Conservation (phyloP, 2,113 vertebrate species). For the Chauna torquata region DNA sequence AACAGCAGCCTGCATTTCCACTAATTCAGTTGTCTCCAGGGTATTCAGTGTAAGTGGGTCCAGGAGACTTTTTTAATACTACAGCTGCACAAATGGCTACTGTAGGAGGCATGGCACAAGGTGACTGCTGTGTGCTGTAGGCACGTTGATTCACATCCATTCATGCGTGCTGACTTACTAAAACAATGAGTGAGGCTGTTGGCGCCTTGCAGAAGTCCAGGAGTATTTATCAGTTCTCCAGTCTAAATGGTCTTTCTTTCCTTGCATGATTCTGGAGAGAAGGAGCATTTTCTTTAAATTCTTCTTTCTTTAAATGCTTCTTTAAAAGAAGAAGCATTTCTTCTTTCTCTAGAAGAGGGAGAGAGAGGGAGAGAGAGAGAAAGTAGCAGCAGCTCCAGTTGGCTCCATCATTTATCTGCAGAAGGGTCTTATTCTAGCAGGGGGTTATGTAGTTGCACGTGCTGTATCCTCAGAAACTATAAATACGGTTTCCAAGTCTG, state of each 20-base stretch:
- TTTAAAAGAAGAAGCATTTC: too few species aligned
- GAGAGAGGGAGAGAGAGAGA: not conserved
- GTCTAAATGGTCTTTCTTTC: not conserved
- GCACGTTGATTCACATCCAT: not conserved
- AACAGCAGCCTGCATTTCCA: not conserved
- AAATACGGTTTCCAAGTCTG: not conserved
- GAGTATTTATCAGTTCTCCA: not conserved
- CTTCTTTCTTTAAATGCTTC: too few species aligned
- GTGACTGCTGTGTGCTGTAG: not conserved
- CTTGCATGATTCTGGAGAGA: not conserved
- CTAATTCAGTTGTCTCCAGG: not conserved
- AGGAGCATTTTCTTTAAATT: not conserved
- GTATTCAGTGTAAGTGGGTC: not conserved
- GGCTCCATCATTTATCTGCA: not conserved
- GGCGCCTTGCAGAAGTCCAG: not conserved
- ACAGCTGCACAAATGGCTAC: not conserved
- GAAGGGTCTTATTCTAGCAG: not conserved
- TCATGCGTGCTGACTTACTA: not conserved
- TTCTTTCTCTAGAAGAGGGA: too few species aligned
- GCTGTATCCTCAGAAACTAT: not conserved
- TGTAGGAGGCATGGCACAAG: not conserved
- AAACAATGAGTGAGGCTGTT: not conserved
- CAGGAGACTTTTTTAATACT: not conserved
- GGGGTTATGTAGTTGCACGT: rapidly evolving
- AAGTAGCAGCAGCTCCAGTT: not conserved